phyloP scores from a whole-genome alignment of 2,113 vertebrate species.

The Nerophis ophidion region DNA sequence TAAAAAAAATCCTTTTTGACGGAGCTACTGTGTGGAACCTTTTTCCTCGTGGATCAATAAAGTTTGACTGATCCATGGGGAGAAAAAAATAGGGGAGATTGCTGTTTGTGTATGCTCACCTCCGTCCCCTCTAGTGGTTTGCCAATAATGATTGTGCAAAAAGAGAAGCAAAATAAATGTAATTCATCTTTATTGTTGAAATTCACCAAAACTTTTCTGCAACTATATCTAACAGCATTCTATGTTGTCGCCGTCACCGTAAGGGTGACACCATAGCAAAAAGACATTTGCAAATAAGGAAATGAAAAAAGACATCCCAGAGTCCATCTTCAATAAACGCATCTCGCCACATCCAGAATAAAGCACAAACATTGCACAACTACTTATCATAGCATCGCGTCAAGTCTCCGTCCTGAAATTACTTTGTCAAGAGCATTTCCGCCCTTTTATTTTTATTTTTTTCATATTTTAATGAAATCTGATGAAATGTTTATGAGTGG shows the following conservation, averaged over 20 bases:
- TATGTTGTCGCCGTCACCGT: slow-evolving; percentile 46
- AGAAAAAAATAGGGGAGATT: neutral
- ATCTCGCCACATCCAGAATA: slow-evolving; percentile 36
- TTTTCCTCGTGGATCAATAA: too few species aligned
- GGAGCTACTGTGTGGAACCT: too few species aligned
- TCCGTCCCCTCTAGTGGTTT: slow-evolving; percentile 51
- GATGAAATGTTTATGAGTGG: slow-evolving; percentile 12
- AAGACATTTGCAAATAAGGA: slow-evolving; percentile 40
- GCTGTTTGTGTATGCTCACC: slow-evolving; percentile 26
- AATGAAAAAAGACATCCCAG: slow-evolving; percentile 21
- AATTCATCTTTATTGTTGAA: slow-evolving; percentile 66
- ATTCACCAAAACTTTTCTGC: slow-evolving; percentile 60
- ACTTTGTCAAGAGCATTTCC: neutral
- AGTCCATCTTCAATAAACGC: slow-evolving; percentile 33
- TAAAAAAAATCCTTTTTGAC: too few species aligned
- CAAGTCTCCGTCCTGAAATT: slow-evolving; percentile 22
- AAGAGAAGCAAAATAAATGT: slow-evolving; percentile 7
- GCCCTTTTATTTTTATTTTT: neutral
- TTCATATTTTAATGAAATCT: slow-evolving; percentile 5
- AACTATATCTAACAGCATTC: slow-evolving; percentile 64
- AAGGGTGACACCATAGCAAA: slow-evolving; percentile 31
- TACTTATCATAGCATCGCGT: slow-evolving; percentile 30
- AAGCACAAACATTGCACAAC: slow-evolving; percentile 57
- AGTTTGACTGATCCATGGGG: too few species aligned
- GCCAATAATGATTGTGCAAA: neutral